These are phyloP conservation scores for Solen grandis DNA, from an alignment of 1,140 invertebrate genomes.

Conservation along the genomic window DNA sequence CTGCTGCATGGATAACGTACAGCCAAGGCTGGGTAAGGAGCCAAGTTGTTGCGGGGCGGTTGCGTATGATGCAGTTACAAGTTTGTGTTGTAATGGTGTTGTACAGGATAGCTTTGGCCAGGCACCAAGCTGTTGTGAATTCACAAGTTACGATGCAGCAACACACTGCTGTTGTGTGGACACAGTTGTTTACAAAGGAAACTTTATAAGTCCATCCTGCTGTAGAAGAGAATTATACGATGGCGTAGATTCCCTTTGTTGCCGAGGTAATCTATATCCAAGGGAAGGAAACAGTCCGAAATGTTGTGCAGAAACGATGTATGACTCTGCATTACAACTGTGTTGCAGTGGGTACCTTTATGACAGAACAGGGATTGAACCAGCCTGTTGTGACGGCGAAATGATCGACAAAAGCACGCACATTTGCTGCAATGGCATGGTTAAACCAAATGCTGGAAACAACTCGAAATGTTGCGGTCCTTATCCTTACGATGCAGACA, in stretches of 20 bases:
- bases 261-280: constrained; percentile 26
- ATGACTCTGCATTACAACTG: constrained; percentile 9
- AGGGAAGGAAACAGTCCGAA: constrained; percentile 20
- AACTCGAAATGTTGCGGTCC: constrained; percentile 51
- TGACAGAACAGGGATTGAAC: constrained; percentile 25
- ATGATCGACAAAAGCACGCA: constrained; percentile 33
- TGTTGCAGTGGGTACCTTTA: constrained; percentile 39
- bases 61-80: constrained; percentile 33
- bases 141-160: constrained; percentile 37
- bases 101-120: constrained; percentile 41
- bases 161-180: constrained; percentile 45
- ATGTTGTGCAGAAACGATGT: constrained; percentile 34
- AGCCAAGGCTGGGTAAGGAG: constrained; percentile 23
- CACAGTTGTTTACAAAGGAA: constrained; percentile 4
- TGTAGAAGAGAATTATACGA: constrained; percentile 46
- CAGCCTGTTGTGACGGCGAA: constrained; percentile 38
- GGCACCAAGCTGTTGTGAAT: constrained; percentile 45
- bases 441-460: constrained; percentile 31
- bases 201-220: constrained; percentile 14
- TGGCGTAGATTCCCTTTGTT: constrained; percentile 30
- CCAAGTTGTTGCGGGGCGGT: constrained; percentile 36
- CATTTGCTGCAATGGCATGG: constrained; percentile 48
- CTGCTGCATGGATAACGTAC: constrained; percentile 42
- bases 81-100: constrained; percentile 46
- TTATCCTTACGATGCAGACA: constrained; percentile 35